Percentiles rank a stretch among this genome's conserved stretches.
phyloP scores from a whole-genome alignment of 2,888 invertebrate species.

The Drosophila siamana region DNA sequence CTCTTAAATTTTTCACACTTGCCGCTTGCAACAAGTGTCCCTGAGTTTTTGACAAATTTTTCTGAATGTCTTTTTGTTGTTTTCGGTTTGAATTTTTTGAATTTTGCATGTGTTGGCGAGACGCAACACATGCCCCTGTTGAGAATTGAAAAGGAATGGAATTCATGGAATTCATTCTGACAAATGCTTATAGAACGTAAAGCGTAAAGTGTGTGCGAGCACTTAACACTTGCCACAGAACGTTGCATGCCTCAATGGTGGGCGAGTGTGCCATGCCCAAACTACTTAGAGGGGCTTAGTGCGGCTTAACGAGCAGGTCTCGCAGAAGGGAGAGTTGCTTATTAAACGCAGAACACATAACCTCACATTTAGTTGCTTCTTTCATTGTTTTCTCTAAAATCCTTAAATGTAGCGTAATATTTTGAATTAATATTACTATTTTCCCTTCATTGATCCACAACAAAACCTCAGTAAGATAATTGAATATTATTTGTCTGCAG shows the following conservation, averaged over 20 bases:
- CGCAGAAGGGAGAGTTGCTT: background rate
- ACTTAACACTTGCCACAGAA: conserved; percentile 69
- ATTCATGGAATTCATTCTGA: conserved; percentile 68
- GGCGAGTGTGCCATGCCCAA: conserved; percentile 50
- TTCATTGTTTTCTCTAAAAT: conserved; percentile 11
- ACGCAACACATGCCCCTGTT: conserved; percentile 55
- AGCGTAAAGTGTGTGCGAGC: conserved; percentile 65
- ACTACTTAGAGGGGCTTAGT: conserved; percentile 68
- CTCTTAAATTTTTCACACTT: conserved; percentile 59
- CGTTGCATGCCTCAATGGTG: conserved; percentile 17
- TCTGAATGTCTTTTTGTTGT: conserved; percentile 10
- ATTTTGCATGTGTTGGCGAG: conserved; percentile 57
- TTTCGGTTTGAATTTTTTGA: conserved; percentile 24
- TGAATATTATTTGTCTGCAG: conserved; percentile 26
- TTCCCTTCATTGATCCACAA: conserved; percentile 18
- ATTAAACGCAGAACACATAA: conserved; percentile 38
- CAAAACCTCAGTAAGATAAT: conserved; percentile 5
- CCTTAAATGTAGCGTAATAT: conserved; percentile 32
- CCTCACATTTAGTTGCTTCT: conserved; percentile 4
- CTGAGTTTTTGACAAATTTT: conserved; percentile 51
- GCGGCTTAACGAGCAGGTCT: conserved; percentile 50
- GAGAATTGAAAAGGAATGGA: conserved; percentile 49
- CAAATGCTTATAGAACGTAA: conserved; percentile 47
- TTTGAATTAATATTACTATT: conserved; percentile 32
- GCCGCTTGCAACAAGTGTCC: conserved; percentile 49